Evolutionary conservation across 1,140 invertebrate species (phyloP), one percentile per base, ranked within the genome.

Genomic region (Papilio dardanus): DNA sequence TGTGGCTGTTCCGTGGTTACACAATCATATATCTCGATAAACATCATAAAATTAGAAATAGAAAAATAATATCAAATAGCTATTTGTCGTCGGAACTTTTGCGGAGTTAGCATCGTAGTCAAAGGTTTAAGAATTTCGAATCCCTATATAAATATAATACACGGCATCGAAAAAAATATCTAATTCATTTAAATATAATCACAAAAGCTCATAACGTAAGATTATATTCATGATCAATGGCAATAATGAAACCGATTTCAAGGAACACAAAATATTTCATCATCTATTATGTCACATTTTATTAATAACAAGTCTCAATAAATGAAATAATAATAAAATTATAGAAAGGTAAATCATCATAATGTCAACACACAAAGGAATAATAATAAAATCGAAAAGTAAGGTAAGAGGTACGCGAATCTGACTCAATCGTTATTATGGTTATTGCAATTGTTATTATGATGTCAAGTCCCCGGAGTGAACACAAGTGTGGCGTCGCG

Each of bases 21-120:
- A 93, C 84, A 86, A 89, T 89, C 84, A 90, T 90, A 91, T 88
- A 88, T 77, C 89, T 88, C 78, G 85, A 88, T 89, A 88, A 89
- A 88, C 81, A 84, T 89, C 88, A 88, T 92, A 92, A 92, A 91
- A 93, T 91, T 89, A 93, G 89, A 93, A 88, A 92, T 93, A 93
- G 90, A 93, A 93, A 93, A 93, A 93, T 93, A 93, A 92, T 93
- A 93, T 93, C 91, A 93, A 92, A 92, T 85, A 89, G 86, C 88
- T 88, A 89, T 88, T 88, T 88, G 86, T 82, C 81, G 82, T 86
- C 89, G 88, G 90, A 91, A 92, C 88, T 87, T 88, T 86, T 83
- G 80, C 82, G 87, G 85, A 88, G 87, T 90, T 86, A 79, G 76
- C 40, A 67, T 76, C 74, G 76, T 79, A 83, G 81, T 82, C 82